These are phyloP conservation scores for Periparus ater DNA, from an alignment of 2,797 vertebrate genomes.

Conservation along the genomic window DNA sequence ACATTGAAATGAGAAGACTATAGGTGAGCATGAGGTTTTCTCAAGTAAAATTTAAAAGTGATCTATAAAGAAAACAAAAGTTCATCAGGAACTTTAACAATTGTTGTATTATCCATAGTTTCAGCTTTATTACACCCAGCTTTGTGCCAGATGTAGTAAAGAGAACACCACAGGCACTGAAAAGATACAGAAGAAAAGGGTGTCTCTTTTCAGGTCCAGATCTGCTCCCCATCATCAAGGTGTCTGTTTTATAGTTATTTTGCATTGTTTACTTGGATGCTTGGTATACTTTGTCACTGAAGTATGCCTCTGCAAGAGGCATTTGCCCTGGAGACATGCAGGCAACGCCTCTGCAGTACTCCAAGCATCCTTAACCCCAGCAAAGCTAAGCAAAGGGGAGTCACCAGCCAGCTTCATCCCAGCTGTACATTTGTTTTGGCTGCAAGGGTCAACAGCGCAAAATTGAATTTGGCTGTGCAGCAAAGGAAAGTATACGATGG, in stretches of 20 bases:
- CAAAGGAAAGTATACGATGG: constrained; percentile 37
- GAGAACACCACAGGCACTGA: not conserved
- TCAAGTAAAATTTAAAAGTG: not conserved
- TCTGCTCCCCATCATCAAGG: not conserved
- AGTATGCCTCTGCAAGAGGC: not conserved
- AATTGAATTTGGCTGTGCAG: constrained; percentile 54
- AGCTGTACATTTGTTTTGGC: constrained; percentile 67
- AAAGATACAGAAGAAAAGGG: not conserved
- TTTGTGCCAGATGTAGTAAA: not conserved
- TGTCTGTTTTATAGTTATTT: not conserved
- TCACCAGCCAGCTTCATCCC: constrained; percentile 19
- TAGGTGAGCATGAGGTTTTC: not conserved
- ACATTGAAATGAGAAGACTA: not conserved
- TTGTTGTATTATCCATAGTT: not conserved
- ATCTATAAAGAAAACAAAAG: not conserved
- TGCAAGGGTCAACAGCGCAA: constrained; percentile 42
- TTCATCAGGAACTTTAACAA: not conserved
- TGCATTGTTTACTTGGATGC: not conserved
- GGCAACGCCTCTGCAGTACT: not conserved
- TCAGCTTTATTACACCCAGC: not conserved
- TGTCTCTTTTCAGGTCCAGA: not conserved
- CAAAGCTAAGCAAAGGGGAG: not conserved
- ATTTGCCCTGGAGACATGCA: not conserved
- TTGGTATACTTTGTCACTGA: not conserved
- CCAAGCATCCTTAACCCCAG: not conserved